Conservation (phyloP, 1,140 invertebrate genomes). For the Apolygus lucorum region DNA sequence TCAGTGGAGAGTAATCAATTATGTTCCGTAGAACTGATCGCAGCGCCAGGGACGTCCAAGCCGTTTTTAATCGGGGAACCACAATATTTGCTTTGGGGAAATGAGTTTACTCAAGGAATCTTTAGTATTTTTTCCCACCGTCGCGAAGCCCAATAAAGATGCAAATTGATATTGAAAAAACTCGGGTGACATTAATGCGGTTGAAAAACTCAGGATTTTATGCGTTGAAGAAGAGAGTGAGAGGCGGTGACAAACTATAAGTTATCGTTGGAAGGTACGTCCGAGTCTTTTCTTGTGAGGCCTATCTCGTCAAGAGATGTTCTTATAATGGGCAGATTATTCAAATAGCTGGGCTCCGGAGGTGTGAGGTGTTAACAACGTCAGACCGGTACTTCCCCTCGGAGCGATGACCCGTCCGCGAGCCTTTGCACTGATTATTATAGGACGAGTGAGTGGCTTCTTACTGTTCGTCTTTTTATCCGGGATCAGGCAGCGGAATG, state of each 20-base stretch:
- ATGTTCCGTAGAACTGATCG: too few relatives aligned
- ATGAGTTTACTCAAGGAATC: too few relatives aligned
- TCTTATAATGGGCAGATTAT: constrained; percentile 13
- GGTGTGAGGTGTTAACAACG: constrained; percentile 14
- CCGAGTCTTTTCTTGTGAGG: background rate
- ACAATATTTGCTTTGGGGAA: too few relatives aligned
- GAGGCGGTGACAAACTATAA: constrained; percentile 6
- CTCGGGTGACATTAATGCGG: background rate
- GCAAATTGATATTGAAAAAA: background rate
- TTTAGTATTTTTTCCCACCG: too few relatives aligned
- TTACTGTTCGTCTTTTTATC: too few relatives aligned
- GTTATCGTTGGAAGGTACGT: background rate
- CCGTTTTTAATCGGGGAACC: too few relatives aligned
- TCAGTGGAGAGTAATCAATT: too few relatives aligned
- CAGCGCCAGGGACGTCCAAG: too few relatives aligned
- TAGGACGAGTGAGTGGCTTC: too few relatives aligned
- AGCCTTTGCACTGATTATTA: too few relatives aligned
- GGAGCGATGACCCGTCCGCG: too few relatives aligned
- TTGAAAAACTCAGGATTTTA: background rate
- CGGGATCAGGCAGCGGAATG: too few relatives aligned
- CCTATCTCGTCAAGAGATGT: constrained; percentile 6
- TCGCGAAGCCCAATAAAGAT: background rate
- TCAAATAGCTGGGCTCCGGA: constrained; percentile 1
- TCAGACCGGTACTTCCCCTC: constrained; percentile 8
- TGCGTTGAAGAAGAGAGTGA: background rate